Evolutionary conservation across 2,888 invertebrate species (phyloP).

Genomic region (Netelia fuscicornis): DNA sequence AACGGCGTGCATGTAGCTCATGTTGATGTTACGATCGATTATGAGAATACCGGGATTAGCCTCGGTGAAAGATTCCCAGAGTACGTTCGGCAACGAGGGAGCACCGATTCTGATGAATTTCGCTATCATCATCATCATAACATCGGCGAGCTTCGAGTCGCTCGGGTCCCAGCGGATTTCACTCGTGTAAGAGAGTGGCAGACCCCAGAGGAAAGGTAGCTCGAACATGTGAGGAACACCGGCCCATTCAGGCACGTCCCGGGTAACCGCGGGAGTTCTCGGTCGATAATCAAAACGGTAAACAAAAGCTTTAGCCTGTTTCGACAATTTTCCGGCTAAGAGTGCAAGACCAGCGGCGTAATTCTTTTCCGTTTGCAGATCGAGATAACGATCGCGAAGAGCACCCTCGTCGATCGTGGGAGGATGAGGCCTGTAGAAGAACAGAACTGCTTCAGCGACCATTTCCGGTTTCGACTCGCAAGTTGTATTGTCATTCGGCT

Average conservation of each 20-base stretch:
- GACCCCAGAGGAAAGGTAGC: constrained; percentile 92
- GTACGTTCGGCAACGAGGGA: constrained; percentile 87
- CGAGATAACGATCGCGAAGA: constrained; percentile 89
- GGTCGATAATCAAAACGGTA: constrained; percentile 92
- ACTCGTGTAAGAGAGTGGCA: constrained; percentile 87
- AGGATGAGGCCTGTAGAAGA: constrained; percentile 91
- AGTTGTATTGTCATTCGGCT: constrained; percentile 79
- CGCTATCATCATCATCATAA: constrained; percentile 92
- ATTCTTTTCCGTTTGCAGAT: constrained; percentile 91
- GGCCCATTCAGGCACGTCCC: constrained; percentile 91
- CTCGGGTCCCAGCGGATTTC: constrained; percentile 89
- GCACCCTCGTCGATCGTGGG: constrained; percentile 88
- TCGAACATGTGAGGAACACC: constrained; percentile 93
- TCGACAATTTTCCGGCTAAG: constrained; percentile 89
- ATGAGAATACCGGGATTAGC: constrained; percentile 90
- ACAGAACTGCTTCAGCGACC: constrained; percentile 89
- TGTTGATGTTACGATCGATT: constrained; percentile 91
- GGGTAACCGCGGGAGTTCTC: constrained; percentile 88
- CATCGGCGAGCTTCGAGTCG: constrained; percentile 92
- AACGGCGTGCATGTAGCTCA: constrained; percentile 89
- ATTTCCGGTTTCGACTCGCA: constrained; percentile 83
- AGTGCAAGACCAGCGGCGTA: constrained; percentile 90
- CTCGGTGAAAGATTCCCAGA: constrained; percentile 90
- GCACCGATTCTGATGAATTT: constrained; percentile 92
- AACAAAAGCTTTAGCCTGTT: constrained; percentile 87